Percentiles rank a stretch among this genome's conserved stretches.
These are phyloP conservation scores for Leptopilina myrica DNA, from an alignment of 2,888 invertebrate genomes.

Conservation along the genomic window DNA sequence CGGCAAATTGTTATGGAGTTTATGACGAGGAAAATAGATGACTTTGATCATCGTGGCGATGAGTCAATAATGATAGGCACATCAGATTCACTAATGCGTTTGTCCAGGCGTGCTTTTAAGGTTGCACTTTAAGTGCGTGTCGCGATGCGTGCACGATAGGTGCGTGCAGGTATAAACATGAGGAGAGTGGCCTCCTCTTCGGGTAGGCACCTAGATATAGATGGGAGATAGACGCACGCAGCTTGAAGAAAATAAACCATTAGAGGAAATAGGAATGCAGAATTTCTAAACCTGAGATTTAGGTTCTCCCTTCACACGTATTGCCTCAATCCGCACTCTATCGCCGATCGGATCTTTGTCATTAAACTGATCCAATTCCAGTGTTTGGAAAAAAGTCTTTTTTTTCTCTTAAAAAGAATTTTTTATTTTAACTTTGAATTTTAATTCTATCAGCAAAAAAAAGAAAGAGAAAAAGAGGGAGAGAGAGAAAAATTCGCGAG, in stretches of 20 bases:
- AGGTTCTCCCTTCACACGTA: slow-evolving; percentile 50
- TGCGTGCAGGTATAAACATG: slow-evolving; percentile 29
- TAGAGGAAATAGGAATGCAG: slow-evolving; percentile 62
- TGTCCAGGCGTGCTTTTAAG: slow-evolving; percentile 45
- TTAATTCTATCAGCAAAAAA: no score
- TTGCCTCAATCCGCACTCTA: slow-evolving; percentile 20
- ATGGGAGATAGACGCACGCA: slow-evolving; percentile 62
- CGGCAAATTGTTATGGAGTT: not conserved
- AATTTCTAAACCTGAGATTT: slow-evolving; percentile 50
- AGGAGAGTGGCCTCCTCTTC: slow-evolving; percentile 38
- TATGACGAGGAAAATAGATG: slow-evolving; percentile 7
- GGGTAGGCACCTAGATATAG: slow-evolving; percentile 57
- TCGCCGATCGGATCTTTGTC: slow-evolving; percentile 16
- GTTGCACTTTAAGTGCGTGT: slow-evolving; percentile 47
- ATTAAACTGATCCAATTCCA: not conserved
- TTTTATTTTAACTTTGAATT: no score
- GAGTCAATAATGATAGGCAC: slow-evolving; percentile 45
- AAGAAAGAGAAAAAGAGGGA: no score
- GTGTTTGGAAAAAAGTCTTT: not conserved
- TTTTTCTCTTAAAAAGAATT: no score
- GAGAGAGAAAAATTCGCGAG: not conserved
- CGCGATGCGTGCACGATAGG: slow-evolving; percentile 36
- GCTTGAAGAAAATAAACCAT: slow-evolving; percentile 60
- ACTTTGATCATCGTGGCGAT: slow-evolving; percentile 18
- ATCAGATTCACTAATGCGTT: slow-evolving; percentile 48